These are phyloP conservation scores for Meles meles DNA, from an alignment of 2,113 vertebrate genomes.

Conservation along the genomic window DNA sequence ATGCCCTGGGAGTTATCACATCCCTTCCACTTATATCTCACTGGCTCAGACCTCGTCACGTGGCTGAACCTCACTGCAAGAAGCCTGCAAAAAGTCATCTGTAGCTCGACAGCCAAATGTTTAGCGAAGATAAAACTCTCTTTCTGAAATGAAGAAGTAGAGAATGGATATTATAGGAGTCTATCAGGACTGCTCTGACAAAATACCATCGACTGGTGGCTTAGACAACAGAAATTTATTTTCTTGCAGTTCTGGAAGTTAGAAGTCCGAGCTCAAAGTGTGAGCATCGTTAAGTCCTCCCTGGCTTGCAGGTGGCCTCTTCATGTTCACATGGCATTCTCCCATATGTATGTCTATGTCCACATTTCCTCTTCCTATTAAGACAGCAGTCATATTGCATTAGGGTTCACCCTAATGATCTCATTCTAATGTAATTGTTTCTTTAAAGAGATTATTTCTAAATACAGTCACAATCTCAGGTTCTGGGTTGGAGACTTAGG, in stretches of 20 bases:
- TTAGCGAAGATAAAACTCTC: neutral
- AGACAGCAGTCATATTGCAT: neutral
- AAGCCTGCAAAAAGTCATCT: neutral
- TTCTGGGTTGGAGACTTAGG: neutral
- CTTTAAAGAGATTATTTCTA: neutral
- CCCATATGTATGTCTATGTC: neutral
- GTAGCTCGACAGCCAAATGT: neutral
- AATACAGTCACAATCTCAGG: neutral
- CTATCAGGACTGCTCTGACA: neutral
- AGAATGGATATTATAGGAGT: neutral
- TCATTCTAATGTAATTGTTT: neutral
- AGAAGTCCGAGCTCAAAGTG: neutral
- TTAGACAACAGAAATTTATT: neutral
- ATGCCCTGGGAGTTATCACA: neutral
- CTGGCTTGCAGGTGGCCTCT: neutral
- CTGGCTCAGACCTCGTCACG: neutral
- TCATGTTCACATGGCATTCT: neutral
- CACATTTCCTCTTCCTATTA: neutral
- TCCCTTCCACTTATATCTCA: neutral
- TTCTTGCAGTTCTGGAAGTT: neutral
- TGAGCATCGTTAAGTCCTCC: neutral
- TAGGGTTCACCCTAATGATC: neutral
- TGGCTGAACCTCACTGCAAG: neutral
- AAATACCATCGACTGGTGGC: neutral
- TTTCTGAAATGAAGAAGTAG: neutral